Conservation (phyloP, 2,797 vertebrate species). For the Morus bassanus region DNA sequence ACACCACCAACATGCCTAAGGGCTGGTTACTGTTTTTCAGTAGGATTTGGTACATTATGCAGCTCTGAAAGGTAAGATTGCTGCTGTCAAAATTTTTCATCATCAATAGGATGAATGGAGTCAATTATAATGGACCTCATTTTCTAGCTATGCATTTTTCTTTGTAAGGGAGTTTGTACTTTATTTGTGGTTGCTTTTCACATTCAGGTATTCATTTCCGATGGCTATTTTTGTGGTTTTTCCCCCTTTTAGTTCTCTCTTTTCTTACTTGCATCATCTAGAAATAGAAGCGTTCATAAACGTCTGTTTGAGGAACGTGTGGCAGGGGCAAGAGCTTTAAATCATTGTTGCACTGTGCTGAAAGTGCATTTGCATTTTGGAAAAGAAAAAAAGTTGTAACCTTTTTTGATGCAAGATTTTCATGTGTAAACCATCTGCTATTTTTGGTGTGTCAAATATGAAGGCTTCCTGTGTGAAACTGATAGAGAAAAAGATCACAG, state of each 20-base stretch:
- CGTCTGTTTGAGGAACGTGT: rapidly evolving
- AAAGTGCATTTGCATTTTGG: not conserved
- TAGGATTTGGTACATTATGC: not conserved
- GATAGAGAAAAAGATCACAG: slow-evolving; percentile 43
- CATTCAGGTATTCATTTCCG: not conserved
- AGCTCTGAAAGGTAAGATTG: not conserved
- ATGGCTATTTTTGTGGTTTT: not conserved
- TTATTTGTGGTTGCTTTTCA: not conserved
- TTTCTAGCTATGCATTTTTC: not conserved
- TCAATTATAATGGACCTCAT: not conserved
- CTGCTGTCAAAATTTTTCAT: not conserved
- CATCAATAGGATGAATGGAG: not conserved
- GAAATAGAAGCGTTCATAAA: not conserved
- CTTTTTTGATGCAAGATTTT: slow-evolving; percentile 7
- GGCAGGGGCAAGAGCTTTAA: not conserved
- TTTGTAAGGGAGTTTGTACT: not conserved
- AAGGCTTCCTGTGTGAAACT: slow-evolving; percentile 25
- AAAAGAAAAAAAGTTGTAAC: not conserved
- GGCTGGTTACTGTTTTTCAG: not conserved
- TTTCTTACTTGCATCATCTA: not conserved
- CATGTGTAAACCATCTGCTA: not conserved
- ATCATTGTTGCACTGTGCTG: not conserved
- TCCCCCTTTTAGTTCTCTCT: not conserved
- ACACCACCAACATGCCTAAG: not conserved
- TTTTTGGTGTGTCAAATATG: slow-evolving; percentile 17